Evolutionary conservation across 2,888 invertebrate genomes (phyloP), one percentile per base, ranked within the genome.

Genomic region (Metellina segmentata): DNA sequence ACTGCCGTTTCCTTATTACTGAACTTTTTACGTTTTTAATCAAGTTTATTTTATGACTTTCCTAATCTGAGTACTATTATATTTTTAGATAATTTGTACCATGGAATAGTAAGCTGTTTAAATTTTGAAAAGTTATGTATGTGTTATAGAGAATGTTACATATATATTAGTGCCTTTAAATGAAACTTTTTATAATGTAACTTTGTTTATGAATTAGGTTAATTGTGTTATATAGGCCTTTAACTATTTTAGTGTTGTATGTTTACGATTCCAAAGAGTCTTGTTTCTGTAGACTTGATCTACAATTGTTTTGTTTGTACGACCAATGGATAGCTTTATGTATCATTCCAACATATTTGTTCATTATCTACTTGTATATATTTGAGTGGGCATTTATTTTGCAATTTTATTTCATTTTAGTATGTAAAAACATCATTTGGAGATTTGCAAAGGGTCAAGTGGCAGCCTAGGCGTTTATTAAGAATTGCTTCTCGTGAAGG

Each of bases 161-260:
- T 34, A 34, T 34, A 34, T 51, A 53, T 85, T 83, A 75, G 85
- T 85, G 85, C 75, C 85, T 85, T 85, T 61, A 61, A 85, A 85
- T 75, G 75, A 61, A 75, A 75, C 16, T 74, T 83, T 52, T 81
- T 72, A 34, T 61, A 61, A 11, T 61, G 61, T 61, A 16, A 16
- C 11, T 61, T 61, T 61, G 61, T 61, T 61, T 61, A n/a, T n/a
- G 16, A 61, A 61, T 16, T 34, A 34, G 13, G 61, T 61, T 61
- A 61, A 61, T 61, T 61, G 61, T 61, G n/a, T n/a, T n/a, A n/a
- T 61, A 61, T 61, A 13, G 9, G 61, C 61, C 9, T 61, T 61
- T 9, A 61, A 61, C 61, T 34, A 34, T 34, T 34, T 61, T 61
- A 61, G 61, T 61, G 61, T 61, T 61, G 16, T 61, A 9, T 61